Conservation (phyloP, 2,888 invertebrate genomes). For the Caenorhabditis sp. region DNA sequence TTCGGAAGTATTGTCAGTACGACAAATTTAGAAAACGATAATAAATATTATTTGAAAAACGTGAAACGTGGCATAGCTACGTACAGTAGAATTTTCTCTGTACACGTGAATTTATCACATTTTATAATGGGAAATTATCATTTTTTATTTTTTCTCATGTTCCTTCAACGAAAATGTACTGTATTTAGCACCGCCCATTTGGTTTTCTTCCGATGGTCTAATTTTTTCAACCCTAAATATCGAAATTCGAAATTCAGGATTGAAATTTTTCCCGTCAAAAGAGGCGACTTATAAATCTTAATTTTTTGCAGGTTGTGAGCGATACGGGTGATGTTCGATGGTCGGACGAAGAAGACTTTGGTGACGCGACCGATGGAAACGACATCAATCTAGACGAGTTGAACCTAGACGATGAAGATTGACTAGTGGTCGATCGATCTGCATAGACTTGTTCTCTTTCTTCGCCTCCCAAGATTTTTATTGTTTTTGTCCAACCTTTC, state of each 20-base stretch:
- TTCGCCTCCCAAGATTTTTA: not conserved
- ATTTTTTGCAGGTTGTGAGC: conserved; percentile 26
- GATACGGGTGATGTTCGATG: conserved; percentile 43
- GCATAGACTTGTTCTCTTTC: conserved; percentile 7
- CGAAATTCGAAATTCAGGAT: not conserved
- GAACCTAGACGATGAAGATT: conserved; percentile 65
- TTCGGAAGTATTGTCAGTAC: too few relatives aligned
- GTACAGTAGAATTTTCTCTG: too few relatives aligned
- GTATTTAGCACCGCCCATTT: too few relatives aligned
- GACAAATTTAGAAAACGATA: too few relatives aligned
- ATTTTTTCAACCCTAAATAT: not conserved
- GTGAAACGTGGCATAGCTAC: too few relatives aligned
- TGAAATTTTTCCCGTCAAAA: not conserved
- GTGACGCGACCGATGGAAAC: conserved; percentile 52
- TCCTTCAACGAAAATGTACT: too few relatives aligned
- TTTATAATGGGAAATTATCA: too few relatives aligned
- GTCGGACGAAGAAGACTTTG: conserved; percentile 63
- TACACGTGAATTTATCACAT: too few relatives aligned
- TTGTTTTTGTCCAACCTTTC: too few relatives aligned
- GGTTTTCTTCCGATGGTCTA: too few relatives aligned
- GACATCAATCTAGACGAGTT: conserved; percentile 65
- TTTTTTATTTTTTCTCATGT: too few relatives aligned
- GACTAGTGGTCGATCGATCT: conserved; percentile 59
- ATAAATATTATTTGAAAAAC: not conserved
- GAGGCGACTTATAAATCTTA: not conserved